Evolutionary conservation across 1,140 invertebrate species (phyloP), one percentile per base, ranked within the genome.

Genomic region (Macrotrachela quadricornifera): DNA sequence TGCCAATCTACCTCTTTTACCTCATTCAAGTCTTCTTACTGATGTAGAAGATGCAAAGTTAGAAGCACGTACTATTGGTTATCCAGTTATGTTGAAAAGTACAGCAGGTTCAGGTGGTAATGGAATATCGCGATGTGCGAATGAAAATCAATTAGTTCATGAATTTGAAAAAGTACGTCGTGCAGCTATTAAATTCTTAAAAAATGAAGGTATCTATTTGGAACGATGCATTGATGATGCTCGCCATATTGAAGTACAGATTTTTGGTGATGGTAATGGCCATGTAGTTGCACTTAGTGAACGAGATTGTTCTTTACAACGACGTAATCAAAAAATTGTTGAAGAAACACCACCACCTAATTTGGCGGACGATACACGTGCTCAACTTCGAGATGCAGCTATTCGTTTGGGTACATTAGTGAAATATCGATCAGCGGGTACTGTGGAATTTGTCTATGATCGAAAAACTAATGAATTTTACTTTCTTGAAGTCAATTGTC

Each of bases 401-500:
- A 80, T 97, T 0, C 80, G 79, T 60, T 69, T 99, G 45, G 87
- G 84, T 1, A 77, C 74, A 60, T 79, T 85, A 67, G 94, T 99
- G 6, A 86, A 86, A 2, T 99, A 99, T 39, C 46, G 69, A 59
- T 95, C 95, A 71, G 90, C 90, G 16, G 92, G 94, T 46, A 99
- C 94, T 0, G 92, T 96, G 0, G 94, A 99, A 69, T 99, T 97
- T 71, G 71, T 99, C 10, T 73, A 83, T 14, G 92, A 97, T 60
- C 73, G 17, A 11, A 60, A 78, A 46, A 4, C 21, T 4, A 88
- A 87, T 10, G 83, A 92, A 61, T 90, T 95, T 69, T 99, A 85
- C 70, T 99, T 99, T 66, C 99, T 99, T 63, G 94, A 99, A 76
- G 94, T 99, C 1, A 99, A 99, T 68, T 90, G 92, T 41, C 77